Evolutionary conservation across 2,113 vertebrate genomes (phyloP).

Genomic region (Collichthys lucidus): DNA sequence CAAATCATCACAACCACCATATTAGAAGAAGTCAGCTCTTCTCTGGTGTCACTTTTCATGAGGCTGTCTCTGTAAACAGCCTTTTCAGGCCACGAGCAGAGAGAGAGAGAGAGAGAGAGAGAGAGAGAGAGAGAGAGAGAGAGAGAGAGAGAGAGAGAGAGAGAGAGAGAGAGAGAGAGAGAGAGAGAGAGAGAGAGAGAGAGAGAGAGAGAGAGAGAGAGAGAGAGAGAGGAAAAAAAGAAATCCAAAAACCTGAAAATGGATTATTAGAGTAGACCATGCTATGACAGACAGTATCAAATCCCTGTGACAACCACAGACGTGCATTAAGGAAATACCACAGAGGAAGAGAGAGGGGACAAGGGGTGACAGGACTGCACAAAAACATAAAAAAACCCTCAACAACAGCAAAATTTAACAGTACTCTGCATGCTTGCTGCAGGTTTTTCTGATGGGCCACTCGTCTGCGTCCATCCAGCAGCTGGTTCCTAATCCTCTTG

Average conservation of each 20-base stretch:
- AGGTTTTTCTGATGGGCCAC: conserved; percentile 50
- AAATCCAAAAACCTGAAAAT: conserved; percentile 74
- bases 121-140: background rate
- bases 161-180: conserved; percentile 2
- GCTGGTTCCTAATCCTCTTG: conserved; percentile 85
- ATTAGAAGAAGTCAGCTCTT: conserved; percentile 18
- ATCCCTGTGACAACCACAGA: conserved; percentile 68
- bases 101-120: background rate
- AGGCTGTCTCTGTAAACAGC: conserved; percentile 12
- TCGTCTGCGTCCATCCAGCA: conserved; percentile 71
- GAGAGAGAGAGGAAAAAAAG: conserved; percentile 40
- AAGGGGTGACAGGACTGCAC: background rate
- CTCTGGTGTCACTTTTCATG: conserved; percentile 41
- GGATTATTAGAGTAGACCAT: conserved; percentile 76
- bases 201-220: conserved; percentile 1
- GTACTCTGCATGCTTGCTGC: conserved; percentile 25
- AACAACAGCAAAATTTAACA: conserved; percentile 16
- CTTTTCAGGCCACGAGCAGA: conserved; percentile 61
- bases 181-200: background rate
- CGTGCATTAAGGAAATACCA: conserved; percentile 63
- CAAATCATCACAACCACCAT: conserved; percentile 26
- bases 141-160: conserved; percentile 1
- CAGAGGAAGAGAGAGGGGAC: conserved; percentile 21
- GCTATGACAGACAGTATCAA: conserved; percentile 68
- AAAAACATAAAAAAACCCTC: background rate